Evolutionary conservation across 2,888 invertebrate genomes (phyloP), one percentile per base, ranked within the genome.

Genomic region (Itoplectis maculator): DNA sequence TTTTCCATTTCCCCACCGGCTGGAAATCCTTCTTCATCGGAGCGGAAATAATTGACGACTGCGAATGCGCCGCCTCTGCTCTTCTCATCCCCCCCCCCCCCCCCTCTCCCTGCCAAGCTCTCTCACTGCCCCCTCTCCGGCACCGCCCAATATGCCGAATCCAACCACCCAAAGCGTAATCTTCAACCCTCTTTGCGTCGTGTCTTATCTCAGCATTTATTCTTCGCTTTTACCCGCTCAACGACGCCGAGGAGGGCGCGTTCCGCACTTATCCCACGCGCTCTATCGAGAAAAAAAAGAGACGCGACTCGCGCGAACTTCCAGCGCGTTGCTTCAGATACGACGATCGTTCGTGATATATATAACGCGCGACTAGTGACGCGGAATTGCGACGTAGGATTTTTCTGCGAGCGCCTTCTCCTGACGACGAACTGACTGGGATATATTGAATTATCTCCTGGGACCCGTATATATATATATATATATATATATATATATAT

Each of bases 11-110:
- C 70, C 79, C 66, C 29, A n/a, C n/a, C 29, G 5, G 29, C 29
- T 82, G 82, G n/a, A 82, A 79, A 82, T 82, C 59, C 70, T 82
- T 75, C 42, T 77, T 79, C 83, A 81, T 69, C 81, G 66, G 73
- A 80, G 79, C 73, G 84, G 74, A 87, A 82, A 82, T 85, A 85
- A 88, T 87, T 84, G 85, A 78, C 81, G 75, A 78, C 83, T 68
- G 84, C 77, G 82, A 87, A 87, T 85, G 86, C 78, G 79, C 73
- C 79, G 78, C 13, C 69, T 40, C 66, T 29, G 45, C 59, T 35
- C 23, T 83, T 70, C 79, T 74, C 49, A 29, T 29, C 68, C n/a
- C 49, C 35, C 9, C 15, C 18, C 5, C 18, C 49, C 51, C 8
- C 8, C 54, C 54, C 13, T 18, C 51, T 3, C 45, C 45, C 45